Evolutionary conservation across 2,113 vertebrate species (phyloP).

Genomic region (Hippocampus abdominalis): DNA sequence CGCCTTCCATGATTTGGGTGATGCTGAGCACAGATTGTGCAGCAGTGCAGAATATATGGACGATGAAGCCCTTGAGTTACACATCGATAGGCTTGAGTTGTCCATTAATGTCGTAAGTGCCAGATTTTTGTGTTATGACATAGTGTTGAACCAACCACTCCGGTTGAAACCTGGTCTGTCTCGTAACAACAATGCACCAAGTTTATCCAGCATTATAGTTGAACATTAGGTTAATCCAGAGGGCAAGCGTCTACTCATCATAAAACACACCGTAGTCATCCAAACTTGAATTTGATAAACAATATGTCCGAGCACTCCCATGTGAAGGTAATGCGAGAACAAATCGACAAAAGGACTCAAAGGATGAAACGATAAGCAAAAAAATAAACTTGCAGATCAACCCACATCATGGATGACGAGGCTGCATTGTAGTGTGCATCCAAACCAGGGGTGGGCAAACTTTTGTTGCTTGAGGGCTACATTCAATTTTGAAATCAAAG

Average conservation of each 20-base stretch:
- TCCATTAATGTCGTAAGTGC: slow-evolving; percentile 29
- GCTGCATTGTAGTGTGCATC: too few relatives aligned
- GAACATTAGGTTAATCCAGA: slow-evolving; percentile 9
- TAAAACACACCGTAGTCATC: not conserved
- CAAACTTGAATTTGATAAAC: not conserved
- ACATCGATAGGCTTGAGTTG: slow-evolving; percentile 37
- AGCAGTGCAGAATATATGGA: slow-evolving; percentile 12
- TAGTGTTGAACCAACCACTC: not conserved
- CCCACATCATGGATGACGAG: too few relatives aligned
- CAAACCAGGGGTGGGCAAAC: too few relatives aligned
- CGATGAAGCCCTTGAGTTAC: slow-evolving; percentile 28
- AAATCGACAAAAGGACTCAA: too few relatives aligned
- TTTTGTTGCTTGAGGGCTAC: too few relatives aligned
- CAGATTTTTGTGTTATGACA: slow-evolving; percentile 16
- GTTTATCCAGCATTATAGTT: slow-evolving; percentile 3
- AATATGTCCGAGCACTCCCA: too few relatives aligned
- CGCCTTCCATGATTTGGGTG: slow-evolving; percentile 24
- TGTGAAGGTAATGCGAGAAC: too few relatives aligned
- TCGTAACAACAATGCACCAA: not conserved
- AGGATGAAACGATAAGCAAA: too few relatives aligned
- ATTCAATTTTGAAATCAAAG: too few relatives aligned
- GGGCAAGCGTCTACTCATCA: not conserved
- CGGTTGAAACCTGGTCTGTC: slow-evolving; percentile 31
- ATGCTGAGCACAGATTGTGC: slow-evolving; percentile 20
- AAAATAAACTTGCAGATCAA: too few relatives aligned